phyloP scores from a whole-genome alignment of 2,888 invertebrate genomes.

The Caenorhabditis sinica region DNA sequence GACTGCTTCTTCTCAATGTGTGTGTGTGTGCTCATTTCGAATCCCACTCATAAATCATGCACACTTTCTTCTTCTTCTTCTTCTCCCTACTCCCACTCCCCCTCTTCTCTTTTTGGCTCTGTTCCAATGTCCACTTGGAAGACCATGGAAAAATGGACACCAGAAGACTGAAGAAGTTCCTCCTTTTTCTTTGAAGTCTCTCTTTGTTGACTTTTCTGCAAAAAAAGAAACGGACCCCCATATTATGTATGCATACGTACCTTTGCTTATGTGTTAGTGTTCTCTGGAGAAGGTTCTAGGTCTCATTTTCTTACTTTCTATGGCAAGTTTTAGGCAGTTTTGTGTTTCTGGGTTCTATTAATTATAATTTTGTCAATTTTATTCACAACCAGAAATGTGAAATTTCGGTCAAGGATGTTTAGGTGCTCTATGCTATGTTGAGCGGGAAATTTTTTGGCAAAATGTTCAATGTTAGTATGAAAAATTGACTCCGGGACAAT shows the following conservation, averaged over 20 bases:
- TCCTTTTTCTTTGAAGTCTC: neutral
- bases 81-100: slow-evolving; percentile 3
- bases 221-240: neutral
- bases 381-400: no score
- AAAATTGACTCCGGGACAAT: no score
- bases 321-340: no score
- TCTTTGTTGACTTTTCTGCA: neutral
- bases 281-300: no score
- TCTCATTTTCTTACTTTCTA: no score
- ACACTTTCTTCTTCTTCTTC: slow-evolving; percentile 9
- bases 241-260: no score
- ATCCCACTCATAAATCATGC: slow-evolving; percentile 42
- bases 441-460: no score
- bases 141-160: neutral
- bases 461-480: no score
- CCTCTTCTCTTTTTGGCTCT: neutral
- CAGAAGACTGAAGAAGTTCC: neutral
- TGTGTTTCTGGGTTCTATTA: no score
- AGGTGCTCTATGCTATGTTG: no score
- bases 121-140: slow-evolving; percentile 10
- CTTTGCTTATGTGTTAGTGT: no score
- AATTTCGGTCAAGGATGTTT: neutral
- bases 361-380: no score
- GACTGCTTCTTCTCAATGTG: neutral
- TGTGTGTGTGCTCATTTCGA: neutral